Evolutionary conservation across 2,797 vertebrate species (phyloP).

Genomic region (Rachycentron canadum): DNA sequence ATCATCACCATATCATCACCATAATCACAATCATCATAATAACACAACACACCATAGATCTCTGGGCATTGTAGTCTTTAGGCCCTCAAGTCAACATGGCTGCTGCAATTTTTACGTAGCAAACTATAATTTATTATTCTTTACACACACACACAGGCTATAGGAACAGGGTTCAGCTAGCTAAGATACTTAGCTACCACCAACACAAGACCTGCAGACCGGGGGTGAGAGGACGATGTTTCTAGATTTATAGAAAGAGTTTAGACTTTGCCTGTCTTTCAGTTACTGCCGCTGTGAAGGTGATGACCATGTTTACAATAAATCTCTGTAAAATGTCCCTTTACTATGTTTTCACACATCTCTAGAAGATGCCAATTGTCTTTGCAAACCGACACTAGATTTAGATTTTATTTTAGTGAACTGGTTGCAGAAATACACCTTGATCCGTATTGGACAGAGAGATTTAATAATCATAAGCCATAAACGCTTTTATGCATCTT

Average conservation of each 20-base stretch:
- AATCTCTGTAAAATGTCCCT: constrained; percentile 1
- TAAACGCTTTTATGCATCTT: not conserved
- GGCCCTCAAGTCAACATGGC: constrained; percentile 64
- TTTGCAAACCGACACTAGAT: not conserved
- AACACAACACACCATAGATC: constrained; percentile 61
- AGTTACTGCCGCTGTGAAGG: constrained; percentile 22
- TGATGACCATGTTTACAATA: constrained; percentile 10
- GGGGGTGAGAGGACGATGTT: constrained; percentile 46
- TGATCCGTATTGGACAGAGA: not conserved
- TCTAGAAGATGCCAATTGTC: not conserved
- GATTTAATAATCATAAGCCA: not conserved
- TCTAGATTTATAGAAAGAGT: constrained; percentile 67
- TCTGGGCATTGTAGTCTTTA: constrained; percentile 47
- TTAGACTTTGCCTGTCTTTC: constrained; percentile 34
- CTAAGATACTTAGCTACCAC: constrained; percentile 80
- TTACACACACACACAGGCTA: constrained; percentile 73
- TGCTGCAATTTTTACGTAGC: constrained; percentile 70
- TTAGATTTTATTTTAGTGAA: not conserved
- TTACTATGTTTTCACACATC: not conserved
- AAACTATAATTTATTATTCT: constrained; percentile 79
- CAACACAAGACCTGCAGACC: constrained; percentile 71
- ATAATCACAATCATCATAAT: constrained; percentile 66
- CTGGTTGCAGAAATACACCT: not conserved
- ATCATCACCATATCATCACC: constrained; percentile 55
- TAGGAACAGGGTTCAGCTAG: constrained; percentile 73